Evolutionary conservation across 1,140 invertebrate genomes (phyloP).

Genomic region (Andricus grossulariae): DNA sequence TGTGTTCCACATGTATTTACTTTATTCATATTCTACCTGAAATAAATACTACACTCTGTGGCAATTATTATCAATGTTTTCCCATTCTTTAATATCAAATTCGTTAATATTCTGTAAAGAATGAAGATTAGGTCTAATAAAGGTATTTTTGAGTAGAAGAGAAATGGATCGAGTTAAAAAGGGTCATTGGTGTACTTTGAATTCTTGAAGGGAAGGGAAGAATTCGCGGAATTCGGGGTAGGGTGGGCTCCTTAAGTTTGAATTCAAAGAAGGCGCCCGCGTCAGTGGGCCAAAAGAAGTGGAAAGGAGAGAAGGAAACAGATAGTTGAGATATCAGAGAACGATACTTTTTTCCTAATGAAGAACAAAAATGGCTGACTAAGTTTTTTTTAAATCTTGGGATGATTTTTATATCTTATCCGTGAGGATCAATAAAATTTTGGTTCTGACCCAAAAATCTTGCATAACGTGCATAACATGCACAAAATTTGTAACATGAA

Average conservation of each 20-base stretch:
- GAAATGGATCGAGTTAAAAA: constrained; percentile 47
- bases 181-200: constrained; percentile 46
- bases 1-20: no score
- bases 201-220: constrained; percentile 51
- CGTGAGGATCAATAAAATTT: no score
- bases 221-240: constrained; percentile 54
- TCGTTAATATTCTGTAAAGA: background rate
- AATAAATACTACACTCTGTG: no score
- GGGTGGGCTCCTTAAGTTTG: constrained; percentile 40
- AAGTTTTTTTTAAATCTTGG: no score
- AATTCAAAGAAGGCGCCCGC: constrained; percentile 25
- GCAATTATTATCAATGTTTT: no score
- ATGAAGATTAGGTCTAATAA: background rate
- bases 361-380: no score
- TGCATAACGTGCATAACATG: no score
- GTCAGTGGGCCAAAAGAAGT: background rate
- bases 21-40: no score
- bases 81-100: no score
- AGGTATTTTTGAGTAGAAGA: constrained; percentile 38
- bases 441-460: no score
- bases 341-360: background rate
- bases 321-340: constrained; percentile 25
- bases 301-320: background rate
- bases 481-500: no score
- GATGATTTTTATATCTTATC: no score